Conservation (phyloP, 2,113 vertebrate species). For the Aphyosemion australe region DNA sequence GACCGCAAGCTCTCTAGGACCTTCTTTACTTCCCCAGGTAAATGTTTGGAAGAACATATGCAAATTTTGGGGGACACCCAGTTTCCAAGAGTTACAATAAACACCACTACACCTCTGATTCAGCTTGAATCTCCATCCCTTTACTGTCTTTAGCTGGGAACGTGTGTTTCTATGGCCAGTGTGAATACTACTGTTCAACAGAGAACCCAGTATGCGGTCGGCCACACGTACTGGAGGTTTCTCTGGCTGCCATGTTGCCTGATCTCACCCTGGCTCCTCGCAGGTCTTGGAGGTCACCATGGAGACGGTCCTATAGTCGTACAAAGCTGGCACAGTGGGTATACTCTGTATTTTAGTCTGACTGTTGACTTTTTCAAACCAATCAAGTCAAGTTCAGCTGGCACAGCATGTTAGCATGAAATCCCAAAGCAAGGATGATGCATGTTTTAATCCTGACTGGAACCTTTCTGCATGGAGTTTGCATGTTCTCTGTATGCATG, state of each 20-base stretch:
- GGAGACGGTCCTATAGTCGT: slow-evolving; percentile 90
- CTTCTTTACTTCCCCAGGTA: slow-evolving; percentile 79
- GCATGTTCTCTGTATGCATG: too few relatives aligned
- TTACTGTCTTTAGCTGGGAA: slow-evolving; percentile 75
- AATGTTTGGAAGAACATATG: neutral
- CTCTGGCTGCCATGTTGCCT: slow-evolving; percentile 91
- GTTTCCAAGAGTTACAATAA: neutral
- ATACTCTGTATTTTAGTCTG: neutral
- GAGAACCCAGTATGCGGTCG: slow-evolving; percentile 93
- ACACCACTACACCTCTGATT: neutral
- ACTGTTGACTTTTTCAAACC: neutral
- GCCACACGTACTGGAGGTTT: slow-evolving; percentile 90
- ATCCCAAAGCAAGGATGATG: too few relatives aligned
- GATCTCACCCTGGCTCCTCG: slow-evolving; percentile 89
- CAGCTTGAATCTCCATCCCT: neutral
- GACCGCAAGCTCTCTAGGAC: slow-evolving; percentile 83
- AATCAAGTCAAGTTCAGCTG: too few relatives aligned
- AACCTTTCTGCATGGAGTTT: too few relatives aligned
- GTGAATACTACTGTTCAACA: slow-evolving; percentile 94
- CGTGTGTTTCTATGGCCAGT: slow-evolving; percentile 95
- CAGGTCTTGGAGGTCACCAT: slow-evolving; percentile 97
- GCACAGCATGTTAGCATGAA: too few relatives aligned
- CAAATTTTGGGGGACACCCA: neutral
- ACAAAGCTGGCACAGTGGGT: slow-evolving; percentile 66
- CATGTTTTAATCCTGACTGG: too few relatives aligned